These are phyloP conservation scores for Myocastor coypus DNA, from an alignment of 2,113 vertebrate genomes.

Conservation along the genomic window DNA sequence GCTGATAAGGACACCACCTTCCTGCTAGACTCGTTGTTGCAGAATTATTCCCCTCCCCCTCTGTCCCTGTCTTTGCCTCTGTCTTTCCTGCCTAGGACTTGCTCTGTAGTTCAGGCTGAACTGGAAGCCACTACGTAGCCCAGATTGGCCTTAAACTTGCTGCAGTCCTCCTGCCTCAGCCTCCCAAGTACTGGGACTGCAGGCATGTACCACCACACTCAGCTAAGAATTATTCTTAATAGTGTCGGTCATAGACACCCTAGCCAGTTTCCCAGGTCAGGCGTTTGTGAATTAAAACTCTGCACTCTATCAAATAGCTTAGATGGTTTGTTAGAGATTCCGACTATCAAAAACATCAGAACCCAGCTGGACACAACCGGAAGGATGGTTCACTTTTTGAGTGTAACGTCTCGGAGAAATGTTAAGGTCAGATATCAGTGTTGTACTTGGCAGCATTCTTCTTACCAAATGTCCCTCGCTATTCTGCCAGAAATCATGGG, in stretches of 20 bases:
- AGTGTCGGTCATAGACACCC: neutral
- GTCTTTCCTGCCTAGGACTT: neutral
- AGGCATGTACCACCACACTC: neutral
- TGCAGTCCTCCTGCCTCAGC: neutral
- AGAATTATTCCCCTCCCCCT: neutral
- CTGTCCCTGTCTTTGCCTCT: neutral
- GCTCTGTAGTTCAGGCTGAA: neutral
- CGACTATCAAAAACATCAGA: neutral
- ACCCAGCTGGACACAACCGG: neutral
- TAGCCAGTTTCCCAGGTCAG: neutral
- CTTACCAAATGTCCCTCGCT: neutral
- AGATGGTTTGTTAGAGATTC: neutral
- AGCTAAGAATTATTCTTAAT: neutral
- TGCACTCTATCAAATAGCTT: neutral
- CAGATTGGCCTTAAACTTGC: neutral
- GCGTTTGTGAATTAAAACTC: neutral
- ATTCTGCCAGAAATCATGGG: neutral
- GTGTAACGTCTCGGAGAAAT: slow-evolving; percentile 13
- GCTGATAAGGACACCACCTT: neutral
- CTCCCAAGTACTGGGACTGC: neutral
- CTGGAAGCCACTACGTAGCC: neutral
- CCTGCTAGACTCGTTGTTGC: neutral
- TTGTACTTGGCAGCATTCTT: neutral
- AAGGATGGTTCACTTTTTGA: neutral
- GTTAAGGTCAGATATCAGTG: neutral